phyloP scores from a whole-genome alignment of 2,888 invertebrate species.

The Dryobota labecula region DNA sequence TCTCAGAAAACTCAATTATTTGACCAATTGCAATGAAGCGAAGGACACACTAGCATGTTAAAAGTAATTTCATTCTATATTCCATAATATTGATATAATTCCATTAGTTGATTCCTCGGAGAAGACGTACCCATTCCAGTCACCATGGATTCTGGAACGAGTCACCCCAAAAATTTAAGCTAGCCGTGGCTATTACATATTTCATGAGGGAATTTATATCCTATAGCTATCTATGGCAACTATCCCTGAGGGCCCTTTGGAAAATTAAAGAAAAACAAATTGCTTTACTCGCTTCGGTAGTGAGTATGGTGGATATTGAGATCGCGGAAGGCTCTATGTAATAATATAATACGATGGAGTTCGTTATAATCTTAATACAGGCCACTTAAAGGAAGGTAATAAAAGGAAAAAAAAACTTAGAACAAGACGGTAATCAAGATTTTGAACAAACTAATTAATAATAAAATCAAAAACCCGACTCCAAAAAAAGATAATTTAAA shows the following conservation, averaged over 20 bases:
- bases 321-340: neutral
- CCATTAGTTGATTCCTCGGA: constrained; percentile 33
- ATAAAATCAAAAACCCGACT: too few relatives aligned
- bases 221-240: constrained; percentile 37
- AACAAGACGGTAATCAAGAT: neutral
- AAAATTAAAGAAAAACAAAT: constrained; percentile 50
- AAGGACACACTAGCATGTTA: neutral
- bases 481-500: too few relatives aligned
- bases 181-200: constrained; percentile 61
- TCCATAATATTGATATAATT: constrained; percentile 43
- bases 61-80: neutral
- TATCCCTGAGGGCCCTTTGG: constrained; percentile 35
- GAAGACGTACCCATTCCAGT: constrained; percentile 32
- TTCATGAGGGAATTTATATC: constrained; percentile 64
- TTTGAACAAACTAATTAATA: too few relatives aligned
- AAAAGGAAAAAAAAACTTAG: neutral
- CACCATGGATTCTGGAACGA: constrained; percentile 56
- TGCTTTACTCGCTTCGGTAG: constrained; percentile 1
- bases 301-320: neutral
- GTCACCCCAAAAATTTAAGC: constrained; percentile 54
- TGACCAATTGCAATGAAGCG: neutral
- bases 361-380: neutral
- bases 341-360: neutral
- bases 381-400: neutral
- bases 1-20: neutral